A percentile compares a stretch with the other conserved stretches of the same genome.
Evolutionary conservation across 2,888 invertebrate genomes (phyloP).

Genomic region (Conistra vaccinii): DNA sequence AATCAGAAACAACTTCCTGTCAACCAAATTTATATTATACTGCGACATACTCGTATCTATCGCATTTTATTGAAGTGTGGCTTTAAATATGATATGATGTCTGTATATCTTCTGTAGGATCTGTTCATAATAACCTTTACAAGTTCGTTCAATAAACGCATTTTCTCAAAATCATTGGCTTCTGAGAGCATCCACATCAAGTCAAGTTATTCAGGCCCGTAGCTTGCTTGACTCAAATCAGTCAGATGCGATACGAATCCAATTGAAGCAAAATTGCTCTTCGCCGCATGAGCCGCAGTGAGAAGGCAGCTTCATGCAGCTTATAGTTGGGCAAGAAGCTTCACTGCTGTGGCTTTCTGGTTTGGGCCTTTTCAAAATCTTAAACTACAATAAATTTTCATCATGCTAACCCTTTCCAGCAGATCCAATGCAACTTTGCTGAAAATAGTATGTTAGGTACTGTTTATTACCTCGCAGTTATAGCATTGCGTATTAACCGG

Average conservation of each 20-base stretch:
- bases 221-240: not conserved
- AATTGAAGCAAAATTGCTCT: not conserved
- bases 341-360: not conserved
- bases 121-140: not conserved
- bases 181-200: not conserved
- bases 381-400: not conserved
- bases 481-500: not conserved
- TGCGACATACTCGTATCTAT: too few relatives aligned
- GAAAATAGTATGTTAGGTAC: not conserved
- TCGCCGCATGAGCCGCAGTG: not conserved
- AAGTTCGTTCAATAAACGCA: not conserved
- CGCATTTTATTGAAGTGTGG: too few relatives aligned
- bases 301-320: not conserved
- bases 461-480: not conserved
- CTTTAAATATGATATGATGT: too few relatives aligned
- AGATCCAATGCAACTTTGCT: not conserved
- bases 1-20: not conserved
- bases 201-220: not conserved
- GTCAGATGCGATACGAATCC: not conserved
- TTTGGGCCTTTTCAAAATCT: not conserved
- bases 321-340: not conserved
- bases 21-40: not conserved
- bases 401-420: not conserved
- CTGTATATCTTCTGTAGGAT: conserved; percentile 1
- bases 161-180: not conserved